Evolutionary conservation across 1,140 invertebrate species (phyloP).

Genomic region (Heliothis virescens): DNA sequence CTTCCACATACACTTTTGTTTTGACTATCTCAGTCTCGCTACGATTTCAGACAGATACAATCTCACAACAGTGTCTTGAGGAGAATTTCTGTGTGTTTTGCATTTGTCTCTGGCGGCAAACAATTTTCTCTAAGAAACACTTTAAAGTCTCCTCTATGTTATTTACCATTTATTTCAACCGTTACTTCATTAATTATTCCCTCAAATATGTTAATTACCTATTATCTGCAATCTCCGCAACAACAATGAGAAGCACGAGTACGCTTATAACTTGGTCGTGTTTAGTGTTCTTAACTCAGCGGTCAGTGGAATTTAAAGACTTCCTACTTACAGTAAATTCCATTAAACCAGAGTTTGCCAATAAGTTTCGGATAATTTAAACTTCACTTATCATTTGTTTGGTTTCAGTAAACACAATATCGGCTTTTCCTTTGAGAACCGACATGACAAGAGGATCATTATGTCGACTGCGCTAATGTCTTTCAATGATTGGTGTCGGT

Average conservation of each 20-base stretch:
- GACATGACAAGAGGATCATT: not conserved
- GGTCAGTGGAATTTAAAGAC: conserved; percentile 49
- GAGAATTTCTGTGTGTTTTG: not conserved
- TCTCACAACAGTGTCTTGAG: not conserved
- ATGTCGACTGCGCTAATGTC: not conserved
- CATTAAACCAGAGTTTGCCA: conserved; percentile 38
- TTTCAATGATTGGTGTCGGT: not conserved
- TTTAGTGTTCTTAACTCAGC: conserved; percentile 34
- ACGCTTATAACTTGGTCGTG: conserved; percentile 32
- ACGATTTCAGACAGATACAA: not conserved
- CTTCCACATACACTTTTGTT: not conserved
- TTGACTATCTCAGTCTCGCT: not conserved
- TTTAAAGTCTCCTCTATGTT: not conserved
- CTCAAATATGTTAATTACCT: not conserved
- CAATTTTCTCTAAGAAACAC: not conserved
- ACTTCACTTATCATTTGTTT: conserved; percentile 37
- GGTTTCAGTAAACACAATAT: conserved; percentile 13
- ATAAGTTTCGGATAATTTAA: conserved; percentile 38
- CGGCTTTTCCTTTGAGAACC: not conserved
- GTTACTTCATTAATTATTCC: conserved; percentile 10
- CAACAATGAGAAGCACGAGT: conserved; percentile 1
- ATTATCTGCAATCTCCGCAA: not conserved
- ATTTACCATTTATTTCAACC: not conserved
- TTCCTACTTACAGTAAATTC: conserved; percentile 46
- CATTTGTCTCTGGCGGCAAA: not conserved